Percentiles rank a stretch among this genome's conserved stretches.
Conservation (phyloP, 2,113 vertebrate species). For the Carassius gibelio region DNA sequence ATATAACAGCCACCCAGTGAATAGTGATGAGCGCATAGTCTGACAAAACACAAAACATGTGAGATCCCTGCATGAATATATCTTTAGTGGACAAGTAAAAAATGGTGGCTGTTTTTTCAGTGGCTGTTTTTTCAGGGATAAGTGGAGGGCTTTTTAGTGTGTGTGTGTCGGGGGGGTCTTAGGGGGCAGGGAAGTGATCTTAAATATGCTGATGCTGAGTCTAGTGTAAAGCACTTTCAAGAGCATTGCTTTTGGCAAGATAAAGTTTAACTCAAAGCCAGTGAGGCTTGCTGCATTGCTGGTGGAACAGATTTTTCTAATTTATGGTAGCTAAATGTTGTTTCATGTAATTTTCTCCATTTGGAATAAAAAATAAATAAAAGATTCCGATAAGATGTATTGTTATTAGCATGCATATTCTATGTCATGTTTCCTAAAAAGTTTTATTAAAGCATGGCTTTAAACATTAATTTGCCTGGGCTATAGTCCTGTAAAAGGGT, state of each 20-base stretch:
- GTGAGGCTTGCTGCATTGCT: background rate
- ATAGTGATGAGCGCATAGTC: constrained; percentile 42
- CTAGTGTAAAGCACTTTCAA: constrained; percentile 17
- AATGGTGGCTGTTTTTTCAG: constrained; percentile 31
- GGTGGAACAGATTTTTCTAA: background rate
- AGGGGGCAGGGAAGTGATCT: constrained; percentile 35
- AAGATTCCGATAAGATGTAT: background rate
- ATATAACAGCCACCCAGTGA: background rate
- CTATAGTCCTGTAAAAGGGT: constrained; percentile 52
- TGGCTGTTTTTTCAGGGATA: constrained; percentile 28
- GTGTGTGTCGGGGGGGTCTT: background rate
- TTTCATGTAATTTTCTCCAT: background rate
- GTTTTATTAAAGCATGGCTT: constrained; percentile 59
- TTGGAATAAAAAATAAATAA: background rate
- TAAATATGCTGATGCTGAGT: constrained; percentile 41
- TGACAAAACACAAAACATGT: constrained; percentile 34
- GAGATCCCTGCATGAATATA: constrained; percentile 19
- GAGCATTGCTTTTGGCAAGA: constrained; percentile 36
- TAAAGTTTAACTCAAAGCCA: background rate
- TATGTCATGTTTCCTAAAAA: constrained; percentile 56
- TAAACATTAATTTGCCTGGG: background rate
- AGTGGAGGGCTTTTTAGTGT: background rate
- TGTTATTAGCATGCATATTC: background rate
- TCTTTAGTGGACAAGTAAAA: constrained; percentile 29
- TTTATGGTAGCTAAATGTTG: background rate